These are phyloP conservation scores for Styela plicata DNA, from an alignment of 23 tunicate species.

Conservation along the genomic window DNA sequence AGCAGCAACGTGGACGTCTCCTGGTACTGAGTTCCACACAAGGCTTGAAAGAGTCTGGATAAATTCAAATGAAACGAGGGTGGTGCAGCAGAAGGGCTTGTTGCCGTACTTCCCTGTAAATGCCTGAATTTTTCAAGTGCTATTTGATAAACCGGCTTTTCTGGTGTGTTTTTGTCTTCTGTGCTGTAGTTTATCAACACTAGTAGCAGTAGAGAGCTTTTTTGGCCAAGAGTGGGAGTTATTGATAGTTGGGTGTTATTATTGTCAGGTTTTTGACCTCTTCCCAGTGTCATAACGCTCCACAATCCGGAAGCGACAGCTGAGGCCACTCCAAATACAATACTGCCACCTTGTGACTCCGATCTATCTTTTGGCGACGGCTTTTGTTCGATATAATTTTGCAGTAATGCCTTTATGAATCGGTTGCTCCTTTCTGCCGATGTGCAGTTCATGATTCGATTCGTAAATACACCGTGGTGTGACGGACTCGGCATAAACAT, in stretches of 20 bases:
- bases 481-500: constrained; percentile 62
- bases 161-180: neutral
- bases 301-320: constrained; percentile 61
- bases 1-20: constrained; percentile 68
- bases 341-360: constrained; percentile 52
- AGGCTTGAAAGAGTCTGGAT: constrained; percentile 51
- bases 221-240: constrained; percentile 39
- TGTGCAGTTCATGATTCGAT: constrained; percentile 4
- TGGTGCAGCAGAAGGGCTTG: neutral
- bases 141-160: constrained; percentile 30
- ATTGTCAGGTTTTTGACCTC: neutral
- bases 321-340: constrained; percentile 72
- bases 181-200: constrained; percentile 41
- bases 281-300: constrained; percentile 21
- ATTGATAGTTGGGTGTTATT: neutral
- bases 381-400: constrained; percentile 76
- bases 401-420: constrained; percentile 50
- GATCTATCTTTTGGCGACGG: constrained; percentile 31
- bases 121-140: constrained; percentile 66
- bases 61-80: constrained; percentile 80
- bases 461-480: constrained; percentile 32
- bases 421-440: constrained; percentile 24
- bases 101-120: constrained; percentile 54
- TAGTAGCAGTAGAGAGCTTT: constrained; percentile 54
- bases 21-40: constrained; percentile 40